phyloP scores from a whole-genome alignment of 2,113 vertebrate species.

The Labrus mixtus region DNA sequence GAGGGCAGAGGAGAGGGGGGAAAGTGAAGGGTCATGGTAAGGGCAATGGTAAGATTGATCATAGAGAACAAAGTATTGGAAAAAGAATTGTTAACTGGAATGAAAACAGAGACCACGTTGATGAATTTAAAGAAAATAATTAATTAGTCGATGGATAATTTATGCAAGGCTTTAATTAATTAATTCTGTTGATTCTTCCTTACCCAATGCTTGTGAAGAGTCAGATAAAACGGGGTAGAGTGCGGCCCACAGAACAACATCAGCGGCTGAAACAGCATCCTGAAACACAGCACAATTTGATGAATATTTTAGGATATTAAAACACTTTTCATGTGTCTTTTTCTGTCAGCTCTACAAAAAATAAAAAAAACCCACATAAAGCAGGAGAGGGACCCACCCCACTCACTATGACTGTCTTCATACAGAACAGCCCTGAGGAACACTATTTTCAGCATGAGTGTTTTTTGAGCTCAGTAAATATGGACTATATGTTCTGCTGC shows the following conservation, averaged over 20 bases:
- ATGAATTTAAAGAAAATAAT: neutral
- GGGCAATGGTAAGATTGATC: neutral
- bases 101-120: neutral
- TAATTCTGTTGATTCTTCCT: conserved; percentile 16
- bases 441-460: conserved; percentile 1
- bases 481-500: neutral
- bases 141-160: neutral
- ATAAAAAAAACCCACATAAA: neutral
- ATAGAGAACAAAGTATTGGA: neutral
- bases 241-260: conserved; percentile 90
- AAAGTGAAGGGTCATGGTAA: neutral
- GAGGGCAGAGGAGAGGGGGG: neutral
- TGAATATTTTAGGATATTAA: neutral
- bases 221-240: conserved; percentile 87
- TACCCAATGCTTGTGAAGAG: conserved; percentile 67
- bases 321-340: neutral
- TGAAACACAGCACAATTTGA: conserved; percentile 71
- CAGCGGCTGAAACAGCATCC: conserved; percentile 87
- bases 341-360: neutral
- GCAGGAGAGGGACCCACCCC: neutral
- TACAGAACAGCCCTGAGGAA: neutral
- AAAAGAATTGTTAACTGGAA: neutral
- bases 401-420: neutral
- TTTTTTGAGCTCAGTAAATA: conserved; percentile 18
- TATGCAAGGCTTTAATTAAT: neutral